A percentile compares a stretch with the other conserved stretches of the same genome.
phyloP scores from a whole-genome alignment of 2,888 invertebrate genomes.

The Troides aeacus region DNA sequence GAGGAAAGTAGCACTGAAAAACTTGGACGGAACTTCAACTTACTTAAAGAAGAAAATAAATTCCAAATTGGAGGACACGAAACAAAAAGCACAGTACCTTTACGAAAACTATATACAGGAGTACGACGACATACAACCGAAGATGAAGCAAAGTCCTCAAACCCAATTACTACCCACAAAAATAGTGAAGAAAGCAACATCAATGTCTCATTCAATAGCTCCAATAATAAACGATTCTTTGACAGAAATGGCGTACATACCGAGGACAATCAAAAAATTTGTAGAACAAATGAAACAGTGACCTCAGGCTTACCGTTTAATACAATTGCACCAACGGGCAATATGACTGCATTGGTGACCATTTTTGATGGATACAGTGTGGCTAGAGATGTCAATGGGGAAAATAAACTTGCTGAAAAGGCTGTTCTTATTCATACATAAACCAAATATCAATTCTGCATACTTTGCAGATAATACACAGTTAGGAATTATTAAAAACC shows the following conservation, averaged over 20 bases:
- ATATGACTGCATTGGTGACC: conserved; percentile 52
- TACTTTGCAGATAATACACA: too few relatives aligned
- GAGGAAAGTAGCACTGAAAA: conserved; percentile 43
- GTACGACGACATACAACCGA: conserved; percentile 59
- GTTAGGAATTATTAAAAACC: too few relatives aligned
- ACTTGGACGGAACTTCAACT: conserved; percentile 45
- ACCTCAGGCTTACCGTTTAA: conserved; percentile 38
- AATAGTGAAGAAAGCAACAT: conserved; percentile 55
- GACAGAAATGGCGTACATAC: conserved; percentile 63
- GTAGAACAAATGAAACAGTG: conserved; percentile 64
- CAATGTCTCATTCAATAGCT: conserved; percentile 56
- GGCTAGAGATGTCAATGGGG: conserved; percentile 66
- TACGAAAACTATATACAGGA: conserved; percentile 65
- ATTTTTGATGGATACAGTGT: conserved; percentile 73
- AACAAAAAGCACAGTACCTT: conserved; percentile 59
- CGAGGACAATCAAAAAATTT: conserved; percentile 65
- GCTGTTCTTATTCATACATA: conserved; percentile 54
- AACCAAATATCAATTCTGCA: not conserved
- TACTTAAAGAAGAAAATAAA: conserved; percentile 55
- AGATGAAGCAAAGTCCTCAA: conserved; percentile 48
- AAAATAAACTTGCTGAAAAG: conserved; percentile 62
- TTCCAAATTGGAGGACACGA: conserved; percentile 60
- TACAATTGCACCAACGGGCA: conserved; percentile 33
- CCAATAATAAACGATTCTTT: conserved; percentile 69
- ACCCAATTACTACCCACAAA: conserved; percentile 55